A percentile compares a stretch with the other conserved stretches of the same genome.
Evolutionary conservation across 1,140 invertebrate species (phyloP).

Genomic region (Zophobas morio): DNA sequence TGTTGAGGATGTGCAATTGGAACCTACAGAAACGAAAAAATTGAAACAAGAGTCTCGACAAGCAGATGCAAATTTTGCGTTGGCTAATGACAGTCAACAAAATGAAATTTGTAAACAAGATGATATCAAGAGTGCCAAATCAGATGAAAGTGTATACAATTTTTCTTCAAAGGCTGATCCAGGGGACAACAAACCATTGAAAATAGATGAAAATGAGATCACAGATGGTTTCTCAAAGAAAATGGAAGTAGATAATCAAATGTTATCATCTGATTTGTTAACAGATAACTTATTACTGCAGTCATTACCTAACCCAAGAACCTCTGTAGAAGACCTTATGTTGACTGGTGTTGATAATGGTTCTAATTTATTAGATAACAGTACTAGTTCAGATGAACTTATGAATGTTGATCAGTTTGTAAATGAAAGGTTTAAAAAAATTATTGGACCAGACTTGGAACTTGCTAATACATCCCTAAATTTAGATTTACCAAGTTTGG

Average conservation of each 20-base stretch:
- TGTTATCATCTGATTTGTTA: slow-evolving; percentile 44
- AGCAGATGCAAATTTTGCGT: background rate
- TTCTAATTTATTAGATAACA: slow-evolving; percentile 61
- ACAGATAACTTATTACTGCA: slow-evolving; percentile 56
- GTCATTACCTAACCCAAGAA: slow-evolving; percentile 53
- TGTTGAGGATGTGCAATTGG: background rate
- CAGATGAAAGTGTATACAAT: background rate
- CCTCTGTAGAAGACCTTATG: slow-evolving; percentile 61
- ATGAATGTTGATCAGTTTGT: slow-evolving; percentile 67
- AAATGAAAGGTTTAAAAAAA: slow-evolving; percentile 64
- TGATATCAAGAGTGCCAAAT: background rate
- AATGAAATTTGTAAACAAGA: background rate
- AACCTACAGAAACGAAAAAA: slow-evolving; percentile 12
- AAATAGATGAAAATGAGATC: too few species aligned
- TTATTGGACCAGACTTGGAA: slow-evolving; percentile 63
- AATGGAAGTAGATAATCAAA: slow-evolving; percentile 40
- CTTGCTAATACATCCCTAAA: slow-evolving; percentile 52
- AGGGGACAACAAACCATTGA: too few species aligned
- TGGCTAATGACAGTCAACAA: background rate
- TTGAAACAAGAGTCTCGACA: background rate
- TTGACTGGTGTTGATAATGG: slow-evolving; percentile 56
- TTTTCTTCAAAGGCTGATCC: background rate
- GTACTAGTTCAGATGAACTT: slow-evolving; percentile 63
- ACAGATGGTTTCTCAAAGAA: slow-evolving; percentile 3
- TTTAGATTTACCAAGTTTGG: slow-evolving; percentile 62